Conservation (phyloP, 1,140 invertebrate genomes). For the Micrasema minimum region DNA sequence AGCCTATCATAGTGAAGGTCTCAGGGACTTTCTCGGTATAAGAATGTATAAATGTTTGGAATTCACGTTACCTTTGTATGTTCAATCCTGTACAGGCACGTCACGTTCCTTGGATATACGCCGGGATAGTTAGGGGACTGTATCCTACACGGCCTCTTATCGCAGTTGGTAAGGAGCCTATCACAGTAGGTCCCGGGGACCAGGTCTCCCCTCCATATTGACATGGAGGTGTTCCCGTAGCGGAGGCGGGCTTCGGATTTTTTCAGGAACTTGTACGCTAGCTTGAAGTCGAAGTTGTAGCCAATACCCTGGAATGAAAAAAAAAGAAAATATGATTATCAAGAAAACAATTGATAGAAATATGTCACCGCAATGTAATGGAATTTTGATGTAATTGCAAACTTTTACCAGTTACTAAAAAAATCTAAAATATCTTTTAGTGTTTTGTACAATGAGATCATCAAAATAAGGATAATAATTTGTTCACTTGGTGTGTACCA, state of each 20-base stretch:
- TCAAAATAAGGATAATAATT: too few relatives aligned
- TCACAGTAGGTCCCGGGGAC: constrained; percentile 82
- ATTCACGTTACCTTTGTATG: constrained; percentile 66
- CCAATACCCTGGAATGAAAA: constrained; percentile 71
- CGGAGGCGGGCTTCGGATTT: constrained; percentile 78
- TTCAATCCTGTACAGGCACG: constrained; percentile 82
- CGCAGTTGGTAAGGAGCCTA: constrained; percentile 77
- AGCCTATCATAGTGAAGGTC: too few relatives aligned
- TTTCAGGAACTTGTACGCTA: constrained; percentile 84
- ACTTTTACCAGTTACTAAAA: too few relatives aligned
- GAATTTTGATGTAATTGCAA: too few relatives aligned
- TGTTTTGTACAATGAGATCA: too few relatives aligned
- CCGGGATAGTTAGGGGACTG: constrained; percentile 89
- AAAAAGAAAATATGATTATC: too few relatives aligned
- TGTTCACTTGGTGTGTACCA: too few relatives aligned
- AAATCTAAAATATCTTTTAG: too few relatives aligned
- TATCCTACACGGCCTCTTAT: constrained; percentile 74
- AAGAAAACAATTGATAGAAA: too few relatives aligned
- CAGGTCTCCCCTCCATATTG: constrained; percentile 76
- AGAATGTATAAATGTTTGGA: background rate
- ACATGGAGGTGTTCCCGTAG: constrained; percentile 78
- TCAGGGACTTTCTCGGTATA: too few relatives aligned
- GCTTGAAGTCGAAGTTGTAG: constrained; percentile 85
- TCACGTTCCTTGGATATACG: constrained; percentile 85
- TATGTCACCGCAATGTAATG: too few relatives aligned